Percentiles rank a stretch among this genome's conserved stretches.
Conservation (phyloP, 2,888 invertebrate genomes). For the Lycia hirtaria region DNA sequence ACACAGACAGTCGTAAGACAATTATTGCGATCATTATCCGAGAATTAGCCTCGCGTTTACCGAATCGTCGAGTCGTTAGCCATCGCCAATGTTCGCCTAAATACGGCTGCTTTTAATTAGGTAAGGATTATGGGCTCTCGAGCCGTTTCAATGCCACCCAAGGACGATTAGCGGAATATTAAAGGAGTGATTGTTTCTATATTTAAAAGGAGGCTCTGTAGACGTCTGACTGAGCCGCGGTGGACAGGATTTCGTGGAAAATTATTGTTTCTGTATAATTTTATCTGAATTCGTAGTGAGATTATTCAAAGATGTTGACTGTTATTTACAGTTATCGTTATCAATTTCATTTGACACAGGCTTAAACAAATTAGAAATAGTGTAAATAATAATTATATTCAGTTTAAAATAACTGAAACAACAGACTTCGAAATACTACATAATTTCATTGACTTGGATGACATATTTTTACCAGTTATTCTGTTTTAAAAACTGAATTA, state of each 20-base stretch:
- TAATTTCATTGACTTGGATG: no score
- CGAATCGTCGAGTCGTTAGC: slow-evolving; percentile 60
- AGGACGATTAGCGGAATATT: slow-evolving; percentile 25
- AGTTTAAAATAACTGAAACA: no score
- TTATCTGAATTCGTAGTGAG: no score
- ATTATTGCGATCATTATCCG: slow-evolving; percentile 66
- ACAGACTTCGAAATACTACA: no score
- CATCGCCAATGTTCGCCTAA: slow-evolving; percentile 38
- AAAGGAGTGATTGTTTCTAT: slow-evolving; percentile 25
- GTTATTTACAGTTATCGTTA: no score
- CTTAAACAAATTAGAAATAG: no score
- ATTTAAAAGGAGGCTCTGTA: slow-evolving; percentile 9
- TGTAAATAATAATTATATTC: no score
- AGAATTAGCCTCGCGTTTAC: slow-evolving; percentile 64
- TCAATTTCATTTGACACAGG: no score
- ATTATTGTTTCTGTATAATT: no score
- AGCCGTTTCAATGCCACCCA: slow-evolving; percentile 23
- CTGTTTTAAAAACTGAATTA: no score
- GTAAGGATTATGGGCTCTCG: slow-evolving; percentile 26
- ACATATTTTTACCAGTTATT: no score
- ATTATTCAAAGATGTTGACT: no score
- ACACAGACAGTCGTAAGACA: slow-evolving; percentile 54
- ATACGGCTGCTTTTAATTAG: slow-evolving; percentile 40
- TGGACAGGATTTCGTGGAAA: background rate
- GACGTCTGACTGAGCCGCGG: background rate